Evolutionary conservation across 1,140 invertebrate genomes (phyloP).

Genomic region (Neodiprion pinetum): DNA sequence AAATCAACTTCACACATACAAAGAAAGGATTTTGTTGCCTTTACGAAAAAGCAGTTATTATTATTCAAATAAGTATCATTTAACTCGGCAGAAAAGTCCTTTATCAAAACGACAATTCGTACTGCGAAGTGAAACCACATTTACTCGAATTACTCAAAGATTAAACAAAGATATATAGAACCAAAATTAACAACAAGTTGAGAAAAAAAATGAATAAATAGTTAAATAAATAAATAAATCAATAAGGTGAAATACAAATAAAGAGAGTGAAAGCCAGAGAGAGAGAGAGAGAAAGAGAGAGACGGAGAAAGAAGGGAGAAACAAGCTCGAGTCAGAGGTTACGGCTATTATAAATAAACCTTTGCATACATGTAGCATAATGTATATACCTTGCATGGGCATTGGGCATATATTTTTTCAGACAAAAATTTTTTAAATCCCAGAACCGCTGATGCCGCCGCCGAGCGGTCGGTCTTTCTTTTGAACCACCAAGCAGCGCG

Average conservation of each 20-base stretch:
- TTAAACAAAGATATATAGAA: no score
- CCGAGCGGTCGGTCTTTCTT: background rate
- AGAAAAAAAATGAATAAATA: background rate
- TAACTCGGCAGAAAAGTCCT: no score
- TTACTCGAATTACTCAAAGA: no score
- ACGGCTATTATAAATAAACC: no score
- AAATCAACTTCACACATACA: no score
- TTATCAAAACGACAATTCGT: no score
- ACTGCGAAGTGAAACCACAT: no score
- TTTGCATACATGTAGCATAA: no score
- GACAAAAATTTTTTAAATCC: conserved; percentile 11
- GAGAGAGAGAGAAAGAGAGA: conserved; percentile 15
- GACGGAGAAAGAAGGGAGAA: conserved; percentile 11
- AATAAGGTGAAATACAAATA: background rate
- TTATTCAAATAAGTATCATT: no score
- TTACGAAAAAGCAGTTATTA: no score
- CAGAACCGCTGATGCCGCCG: background rate
- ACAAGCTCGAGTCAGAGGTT: background rate
- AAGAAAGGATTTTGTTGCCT: no score
- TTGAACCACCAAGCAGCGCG: background rate
- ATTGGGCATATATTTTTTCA: background rate
- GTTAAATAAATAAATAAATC: conserved; percentile 26
- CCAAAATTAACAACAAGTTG: background rate
- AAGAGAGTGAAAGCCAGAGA: conserved; percentile 18
- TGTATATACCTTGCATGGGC: background rate